Conservation (phyloP, 2,888 invertebrate genomes). For the Rhagonycha lutea region DNA sequence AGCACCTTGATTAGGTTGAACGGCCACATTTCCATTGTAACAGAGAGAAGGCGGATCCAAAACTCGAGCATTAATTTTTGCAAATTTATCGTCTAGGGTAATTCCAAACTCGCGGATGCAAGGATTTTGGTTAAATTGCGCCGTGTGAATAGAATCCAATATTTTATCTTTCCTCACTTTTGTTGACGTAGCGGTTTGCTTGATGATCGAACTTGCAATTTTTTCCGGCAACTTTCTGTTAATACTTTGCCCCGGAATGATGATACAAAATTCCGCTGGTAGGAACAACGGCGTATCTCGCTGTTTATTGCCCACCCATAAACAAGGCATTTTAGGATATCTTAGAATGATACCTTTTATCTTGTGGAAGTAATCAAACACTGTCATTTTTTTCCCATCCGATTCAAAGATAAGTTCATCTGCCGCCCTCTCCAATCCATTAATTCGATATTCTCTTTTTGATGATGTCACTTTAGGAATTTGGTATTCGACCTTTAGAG, state of each 20-base stretch:
- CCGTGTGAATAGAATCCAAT: slow-evolving; percentile 59
- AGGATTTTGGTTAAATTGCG: slow-evolving; percentile 53
- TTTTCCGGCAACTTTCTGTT: slow-evolving; percentile 79
- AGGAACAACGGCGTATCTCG: slow-evolving; percentile 56
- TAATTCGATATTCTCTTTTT: slow-evolving; percentile 56
- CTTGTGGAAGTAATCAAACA: slow-evolving; percentile 56
- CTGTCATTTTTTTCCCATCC: slow-evolving; percentile 48
- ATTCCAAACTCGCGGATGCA: slow-evolving; percentile 82
- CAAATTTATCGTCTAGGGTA: slow-evolving; percentile 73
- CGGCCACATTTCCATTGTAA: slow-evolving; percentile 58
- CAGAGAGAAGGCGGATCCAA: slow-evolving; percentile 75
- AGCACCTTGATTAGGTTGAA: slow-evolving; percentile 50
- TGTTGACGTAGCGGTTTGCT: slow-evolving; percentile 81
- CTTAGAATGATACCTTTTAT: slow-evolving; percentile 5
- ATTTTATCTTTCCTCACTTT: slow-evolving; percentile 79
- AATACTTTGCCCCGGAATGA: slow-evolving; percentile 76
- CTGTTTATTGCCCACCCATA: slow-evolving; percentile 67
- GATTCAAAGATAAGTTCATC: slow-evolving; percentile 50
- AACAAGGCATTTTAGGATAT: slow-evolving; percentile 76
- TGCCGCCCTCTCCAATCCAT: slow-evolving; percentile 52
- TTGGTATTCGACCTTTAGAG: slow-evolving; percentile 55
- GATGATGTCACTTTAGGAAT: slow-evolving; percentile 53
- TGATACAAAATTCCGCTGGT: slow-evolving; percentile 70
- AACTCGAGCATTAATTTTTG: slow-evolving; percentile 76
- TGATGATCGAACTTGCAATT: slow-evolving; percentile 88